Evolutionary conservation across 2,797 vertebrate species (phyloP).

Genomic region (Cossypha niveicapilla): DNA sequence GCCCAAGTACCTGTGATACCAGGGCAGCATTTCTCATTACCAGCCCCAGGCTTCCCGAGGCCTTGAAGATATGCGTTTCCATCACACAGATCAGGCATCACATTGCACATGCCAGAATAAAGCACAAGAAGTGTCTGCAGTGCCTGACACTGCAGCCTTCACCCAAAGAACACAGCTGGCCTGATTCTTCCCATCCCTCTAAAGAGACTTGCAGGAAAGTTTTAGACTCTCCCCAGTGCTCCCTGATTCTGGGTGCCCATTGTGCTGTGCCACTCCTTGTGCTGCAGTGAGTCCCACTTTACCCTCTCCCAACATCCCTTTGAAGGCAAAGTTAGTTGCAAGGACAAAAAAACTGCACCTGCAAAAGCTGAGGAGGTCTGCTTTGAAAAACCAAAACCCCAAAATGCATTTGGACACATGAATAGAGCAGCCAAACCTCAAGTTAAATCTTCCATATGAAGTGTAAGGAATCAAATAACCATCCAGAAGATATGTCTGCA

Average conservation of each 20-base stretch:
- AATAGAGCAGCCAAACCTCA: conserved; percentile 18
- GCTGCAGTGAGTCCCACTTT: background rate
- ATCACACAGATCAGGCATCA: background rate
- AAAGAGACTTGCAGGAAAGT: background rate
- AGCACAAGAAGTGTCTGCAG: background rate
- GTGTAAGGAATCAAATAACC: conserved; percentile 56
- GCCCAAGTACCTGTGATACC: background rate
- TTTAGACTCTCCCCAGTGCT: background rate
- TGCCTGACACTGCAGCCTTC: background rate
- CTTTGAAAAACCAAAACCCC: background rate
- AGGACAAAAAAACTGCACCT: conserved; percentile 20
- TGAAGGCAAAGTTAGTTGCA: background rate
- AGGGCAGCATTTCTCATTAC: background rate
- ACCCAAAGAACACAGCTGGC: background rate
- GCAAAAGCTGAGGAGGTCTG: background rate
- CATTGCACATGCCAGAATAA: background rate
- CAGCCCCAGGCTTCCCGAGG: fast-evolving
- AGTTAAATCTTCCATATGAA: conserved; percentile 50
- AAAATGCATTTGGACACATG: background rate
- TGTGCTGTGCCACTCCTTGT: background rate
- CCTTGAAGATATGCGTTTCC: background rate
- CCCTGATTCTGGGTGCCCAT: background rate
- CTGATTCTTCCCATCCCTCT: background rate
- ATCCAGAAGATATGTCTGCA: conserved; percentile 56
- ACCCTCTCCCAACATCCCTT: background rate